Evolutionary conservation across 2,113 vertebrate species (phyloP).

Genomic region (Gyps fulvus): DNA sequence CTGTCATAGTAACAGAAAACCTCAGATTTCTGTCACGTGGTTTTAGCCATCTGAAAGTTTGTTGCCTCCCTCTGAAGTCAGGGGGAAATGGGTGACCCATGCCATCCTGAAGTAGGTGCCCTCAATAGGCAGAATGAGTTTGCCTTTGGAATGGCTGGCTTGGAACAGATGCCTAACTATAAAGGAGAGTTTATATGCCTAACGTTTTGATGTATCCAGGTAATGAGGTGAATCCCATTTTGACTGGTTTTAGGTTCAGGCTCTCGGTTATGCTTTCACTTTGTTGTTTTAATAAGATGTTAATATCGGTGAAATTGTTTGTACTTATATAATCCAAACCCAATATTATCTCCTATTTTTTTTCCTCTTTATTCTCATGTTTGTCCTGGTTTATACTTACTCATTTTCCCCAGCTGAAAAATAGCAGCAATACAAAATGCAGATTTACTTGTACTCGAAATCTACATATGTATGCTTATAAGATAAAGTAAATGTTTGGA

Average conservation of each 20-base stretch:
- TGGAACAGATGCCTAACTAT: background rate
- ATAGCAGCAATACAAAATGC: background rate
- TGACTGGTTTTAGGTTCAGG: background rate
- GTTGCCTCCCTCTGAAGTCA: background rate
- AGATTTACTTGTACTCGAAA: background rate
- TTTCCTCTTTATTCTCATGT: background rate
- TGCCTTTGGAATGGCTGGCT: background rate
- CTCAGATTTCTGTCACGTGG: rapidly evolving
- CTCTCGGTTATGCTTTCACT: background rate
- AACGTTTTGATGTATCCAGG: background rate
- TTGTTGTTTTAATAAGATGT: background rate
- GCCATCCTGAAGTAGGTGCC: background rate
- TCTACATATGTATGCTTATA: background rate
- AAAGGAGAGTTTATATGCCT: background rate
- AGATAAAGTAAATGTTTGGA: background rate
- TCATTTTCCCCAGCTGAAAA: background rate
- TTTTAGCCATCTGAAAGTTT: background rate
- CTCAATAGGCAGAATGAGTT: background rate
- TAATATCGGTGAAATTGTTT: background rate
- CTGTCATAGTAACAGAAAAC: background rate
- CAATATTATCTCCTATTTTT: background rate
- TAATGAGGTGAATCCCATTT: background rate
- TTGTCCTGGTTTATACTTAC: background rate
- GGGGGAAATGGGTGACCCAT: background rate
- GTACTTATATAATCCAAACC: background rate